Base-by-base conservation (phyloP, 2,797 vertebrate species). In the Sebastes taczanowskii region DNA sequence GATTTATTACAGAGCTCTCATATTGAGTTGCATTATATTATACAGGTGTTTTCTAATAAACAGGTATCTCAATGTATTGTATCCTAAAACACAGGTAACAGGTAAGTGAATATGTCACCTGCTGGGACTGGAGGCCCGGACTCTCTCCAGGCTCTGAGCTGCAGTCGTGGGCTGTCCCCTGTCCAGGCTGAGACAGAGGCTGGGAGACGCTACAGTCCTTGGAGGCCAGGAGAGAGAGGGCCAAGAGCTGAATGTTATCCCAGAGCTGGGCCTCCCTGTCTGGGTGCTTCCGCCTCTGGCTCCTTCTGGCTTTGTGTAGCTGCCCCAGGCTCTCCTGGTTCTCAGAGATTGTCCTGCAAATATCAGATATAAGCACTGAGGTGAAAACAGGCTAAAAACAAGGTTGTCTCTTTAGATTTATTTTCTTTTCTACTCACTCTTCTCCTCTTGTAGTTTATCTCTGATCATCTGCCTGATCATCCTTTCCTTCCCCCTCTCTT, bases 271-370 rank as follows among this genome's bases (percentile, higher is more conserved):
- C 64, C 81, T 83, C 55, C 46, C 59, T 5, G 79, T 77, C 14
- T 83, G 92, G 58, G 72, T 16, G 46, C 38, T 55, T 67, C 74
- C 61, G 23, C 76, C 69, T 77, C 29, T 30, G 30, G 18, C 64
- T 52, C 73, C 77, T 5, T 85, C 85, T 68, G 82, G 80, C 77
- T 82, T 72, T 7, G 85, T 71, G 79, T 84, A 90, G 62, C 92
- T 95, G 80, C 93, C 85, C 96, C 96, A 97, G 0, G 93, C 89
- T 52, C 90, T 93, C 74, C 95, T 95, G 77, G 23, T 92, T 80
- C 91, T 95, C 80, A 97, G 23, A 30, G 92, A 83, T 7, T 87
- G 70, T 63, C 88, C 96, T 97, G 91, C 63, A 93, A 84, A 89
- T 3, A 32, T 35, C 16, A 85, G 5, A 71, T 22, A 2, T 10